Percentiles rank a stretch among this genome's conserved stretches.
Evolutionary conservation across 2,113 vertebrate genomes (phyloP).

Genomic region (Cricetomys ansorgei): DNA sequence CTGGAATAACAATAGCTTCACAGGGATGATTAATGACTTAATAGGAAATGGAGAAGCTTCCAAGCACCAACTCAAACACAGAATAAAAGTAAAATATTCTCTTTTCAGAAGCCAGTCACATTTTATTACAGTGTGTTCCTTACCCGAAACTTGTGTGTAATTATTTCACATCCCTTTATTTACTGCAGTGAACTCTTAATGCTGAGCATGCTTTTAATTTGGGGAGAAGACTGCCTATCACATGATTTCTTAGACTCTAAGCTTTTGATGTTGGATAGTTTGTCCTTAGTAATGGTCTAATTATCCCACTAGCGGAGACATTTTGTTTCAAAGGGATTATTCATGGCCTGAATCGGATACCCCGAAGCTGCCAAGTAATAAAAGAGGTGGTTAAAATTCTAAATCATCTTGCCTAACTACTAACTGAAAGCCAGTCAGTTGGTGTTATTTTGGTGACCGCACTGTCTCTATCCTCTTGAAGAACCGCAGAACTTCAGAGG

Average conservation of each 20-base stretch:
- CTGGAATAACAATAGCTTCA: slow-evolving; percentile 44
- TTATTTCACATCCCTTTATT: slow-evolving; percentile 75
- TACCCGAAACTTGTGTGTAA: slow-evolving; percentile 66
- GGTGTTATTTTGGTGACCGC: slow-evolving; percentile 81
- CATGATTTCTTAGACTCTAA: slow-evolving; percentile 71
- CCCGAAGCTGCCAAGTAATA: slow-evolving; percentile 86
- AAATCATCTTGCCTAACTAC: slow-evolving; percentile 83
- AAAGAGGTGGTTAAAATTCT: slow-evolving; percentile 81
- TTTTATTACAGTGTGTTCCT: slow-evolving; percentile 52
- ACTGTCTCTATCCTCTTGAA: slow-evolving; percentile 74
- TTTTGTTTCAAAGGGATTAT: slow-evolving; percentile 84
- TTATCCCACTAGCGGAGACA: slow-evolving; percentile 87
- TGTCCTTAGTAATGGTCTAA: slow-evolving; percentile 87
- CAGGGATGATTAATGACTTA: slow-evolving; percentile 66
- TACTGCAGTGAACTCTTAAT: slow-evolving; percentile 56
- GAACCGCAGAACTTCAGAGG: slow-evolving; percentile 65
- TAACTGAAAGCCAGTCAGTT: slow-evolving; percentile 54
- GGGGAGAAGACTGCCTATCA: slow-evolving; percentile 57
- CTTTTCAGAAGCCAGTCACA: slow-evolving; percentile 49
- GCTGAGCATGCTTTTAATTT: slow-evolving; percentile 76
- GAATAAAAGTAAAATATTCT: slow-evolving; percentile 56
- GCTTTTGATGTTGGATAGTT: slow-evolving; percentile 88
- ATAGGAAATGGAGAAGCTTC: slow-evolving; percentile 28
- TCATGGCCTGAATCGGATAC: slow-evolving; percentile 81
- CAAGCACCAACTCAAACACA: background rate